Base-by-base conservation (phyloP, 2,888 invertebrate species). In the Agrotis puta region DNA sequence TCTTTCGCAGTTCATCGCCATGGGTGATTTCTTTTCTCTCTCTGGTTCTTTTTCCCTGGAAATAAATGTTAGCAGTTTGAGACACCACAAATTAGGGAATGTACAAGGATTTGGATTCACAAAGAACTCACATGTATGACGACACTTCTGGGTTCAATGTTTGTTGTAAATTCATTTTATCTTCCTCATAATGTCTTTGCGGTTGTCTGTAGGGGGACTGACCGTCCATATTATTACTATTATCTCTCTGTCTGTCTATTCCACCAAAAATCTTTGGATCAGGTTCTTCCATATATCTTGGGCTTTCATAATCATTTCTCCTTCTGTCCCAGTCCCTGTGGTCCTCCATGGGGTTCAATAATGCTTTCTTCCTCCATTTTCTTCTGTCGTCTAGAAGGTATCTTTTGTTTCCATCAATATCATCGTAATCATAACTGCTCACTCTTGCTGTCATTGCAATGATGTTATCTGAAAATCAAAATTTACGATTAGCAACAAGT, bases 301-400 rank as follows among this genome's bases (percentile, higher is more conserved):
- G 87, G 16, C n/a, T 86, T 18, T 93, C 93, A 68, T 89, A 92
- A 13, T 94, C 93, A 58, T 88, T 90, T 74, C 91, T 87, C 74
- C 91, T 88, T 74, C 91, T 89, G 9, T 92, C 92, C 88, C 90
- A 92, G 3, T 92, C 92, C 64, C 92, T 92, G 74, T 87, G 91
- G 2, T 93, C 92, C 7, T 95, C 94, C 14, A 79, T 61, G 4
- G 92, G 82, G 76, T 92, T 92, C 53, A 89, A 67, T 51, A 95
- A 77, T 4, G 90, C 88, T 77, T 94, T 94, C 77, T 94, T 94
- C 74, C 95, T 92, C 93, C 93, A 95, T 75, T 92, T 94, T 51
- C 94, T 89, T 76, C 94, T 88, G 50, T 95, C 95, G 4, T 94
- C 93, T 62, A 91, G 81, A 50, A 92, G 79, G 2, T 93, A 94